phyloP scores from a whole-genome alignment of 2,113 vertebrate species.

The Brienomyrus brachyistius region DNA sequence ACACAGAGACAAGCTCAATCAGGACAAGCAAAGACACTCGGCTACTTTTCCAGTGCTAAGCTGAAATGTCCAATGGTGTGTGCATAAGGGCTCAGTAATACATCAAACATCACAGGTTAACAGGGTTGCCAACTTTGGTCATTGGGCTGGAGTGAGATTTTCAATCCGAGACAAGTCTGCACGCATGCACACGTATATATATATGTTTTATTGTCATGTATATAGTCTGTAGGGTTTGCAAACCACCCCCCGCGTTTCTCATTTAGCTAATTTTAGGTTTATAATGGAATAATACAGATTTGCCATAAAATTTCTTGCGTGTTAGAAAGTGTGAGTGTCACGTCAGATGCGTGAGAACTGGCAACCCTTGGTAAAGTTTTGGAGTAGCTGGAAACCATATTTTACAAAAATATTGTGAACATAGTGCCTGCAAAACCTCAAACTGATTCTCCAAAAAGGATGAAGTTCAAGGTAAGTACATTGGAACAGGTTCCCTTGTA shows the following conservation, averaged over 20 bases:
- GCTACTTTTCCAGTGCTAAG: not conserved
- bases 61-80: not conserved
- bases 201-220: not conserved
- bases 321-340: too few relatives aligned
- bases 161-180: not conserved
- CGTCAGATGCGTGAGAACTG: not conserved
- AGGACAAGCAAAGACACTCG: not conserved
- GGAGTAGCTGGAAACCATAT: not conserved
- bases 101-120: not conserved
- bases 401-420: not conserved
- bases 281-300: too few relatives aligned
- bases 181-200: not conserved
- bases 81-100: not conserved
- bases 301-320: too few relatives aligned
- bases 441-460: not conserved
- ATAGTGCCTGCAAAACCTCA: not conserved
- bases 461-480: not conserved
- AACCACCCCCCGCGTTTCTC: too few relatives aligned
- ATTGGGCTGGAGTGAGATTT: not conserved
- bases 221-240: not conserved
- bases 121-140: not conserved
- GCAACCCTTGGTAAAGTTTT: too few relatives aligned
- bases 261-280: too few relatives aligned
- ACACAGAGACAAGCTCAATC: constrained; percentile 9
- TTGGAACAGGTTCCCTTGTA: not conserved